Evolutionary conservation across 1,140 invertebrate species (phyloP).

Genomic region (Sminthurides bifidus): DNA sequence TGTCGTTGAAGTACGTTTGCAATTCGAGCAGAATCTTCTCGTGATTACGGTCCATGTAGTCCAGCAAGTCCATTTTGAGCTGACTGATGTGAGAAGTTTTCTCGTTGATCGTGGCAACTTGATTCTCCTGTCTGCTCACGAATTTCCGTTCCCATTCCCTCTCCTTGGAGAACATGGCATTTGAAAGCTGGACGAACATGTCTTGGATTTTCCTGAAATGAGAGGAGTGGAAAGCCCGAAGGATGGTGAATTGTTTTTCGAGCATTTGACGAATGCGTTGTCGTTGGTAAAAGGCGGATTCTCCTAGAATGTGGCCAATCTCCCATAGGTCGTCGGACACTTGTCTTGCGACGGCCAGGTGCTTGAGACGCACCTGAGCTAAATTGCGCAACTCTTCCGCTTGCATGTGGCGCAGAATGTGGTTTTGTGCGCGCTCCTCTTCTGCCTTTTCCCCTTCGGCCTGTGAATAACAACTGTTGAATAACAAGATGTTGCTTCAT

Average conservation of each 20-base stretch:
- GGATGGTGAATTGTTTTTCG: not conserved
- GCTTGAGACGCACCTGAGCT: not conserved
- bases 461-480: too few relatives aligned
- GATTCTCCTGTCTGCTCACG: not conserved
- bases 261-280: not conserved
- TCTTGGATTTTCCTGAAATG: not conserved
- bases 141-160: not conserved
- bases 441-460: not conserved
- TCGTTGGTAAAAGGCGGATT: not conserved
- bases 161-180: not conserved
- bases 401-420: not conserved
- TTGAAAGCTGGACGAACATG: not conserved
- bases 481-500: too few relatives aligned
- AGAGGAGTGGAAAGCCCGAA: not conserved
- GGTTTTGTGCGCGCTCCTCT: not conserved
- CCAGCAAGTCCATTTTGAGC: not conserved
- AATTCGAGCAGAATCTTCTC: not conserved
- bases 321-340: slow-evolving; percentile 1
- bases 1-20: slow-evolving; percentile 3
- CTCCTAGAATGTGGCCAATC: not conserved
- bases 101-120: not conserved
- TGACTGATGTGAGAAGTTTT: not conserved
- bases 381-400: not conserved
- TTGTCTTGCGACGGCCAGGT: not conserved
- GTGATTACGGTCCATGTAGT: not conserved